Evolutionary conservation across 2,888 invertebrate genomes (phyloP).

Genomic region (Mellilla xanthometata): DNA sequence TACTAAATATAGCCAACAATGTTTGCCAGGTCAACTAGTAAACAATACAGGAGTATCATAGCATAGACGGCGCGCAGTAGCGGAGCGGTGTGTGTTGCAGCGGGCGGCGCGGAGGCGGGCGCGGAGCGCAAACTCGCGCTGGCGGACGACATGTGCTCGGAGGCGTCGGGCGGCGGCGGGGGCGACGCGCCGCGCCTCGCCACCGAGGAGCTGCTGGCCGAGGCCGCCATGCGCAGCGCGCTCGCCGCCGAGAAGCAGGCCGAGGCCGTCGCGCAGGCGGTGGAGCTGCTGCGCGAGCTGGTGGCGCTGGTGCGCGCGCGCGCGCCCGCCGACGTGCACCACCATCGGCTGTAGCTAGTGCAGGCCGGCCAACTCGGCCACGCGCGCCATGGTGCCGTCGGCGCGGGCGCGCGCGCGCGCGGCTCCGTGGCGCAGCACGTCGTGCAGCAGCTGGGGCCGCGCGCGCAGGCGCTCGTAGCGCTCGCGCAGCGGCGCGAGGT

Average conservation of each 20-base stretch:
- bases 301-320: constrained; percentile 77
- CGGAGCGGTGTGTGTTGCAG: not conserved
- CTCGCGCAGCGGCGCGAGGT: constrained; percentile 68
- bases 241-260: constrained; percentile 74
- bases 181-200: constrained; percentile 41
- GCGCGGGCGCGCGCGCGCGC: constrained; percentile 85
- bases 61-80: no score
- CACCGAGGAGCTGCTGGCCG: constrained; percentile 71
- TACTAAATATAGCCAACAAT: no score
- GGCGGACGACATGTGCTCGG: constrained; percentile 68
- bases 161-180: constrained; percentile 43
- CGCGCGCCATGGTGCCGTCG: constrained; percentile 82
- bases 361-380: constrained; percentile 81
- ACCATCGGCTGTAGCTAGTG: constrained; percentile 50
- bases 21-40: no score
- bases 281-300: constrained; percentile 58
- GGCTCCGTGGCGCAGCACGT: constrained; percentile 66
- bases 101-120: constrained; percentile 27
- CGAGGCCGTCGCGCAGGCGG: constrained; percentile 56
- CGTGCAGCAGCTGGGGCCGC: constrained; percentile 76
- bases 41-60: no score
- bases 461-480: constrained; percentile 57
- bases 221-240: constrained; percentile 73
- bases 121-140: constrained; percentile 53
- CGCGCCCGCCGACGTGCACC: constrained; percentile 31